Evolutionary conservation across 2,888 invertebrate genomes (phyloP), one percentile per base, ranked within the genome.

Genomic region (Conchocele bisecta): DNA sequence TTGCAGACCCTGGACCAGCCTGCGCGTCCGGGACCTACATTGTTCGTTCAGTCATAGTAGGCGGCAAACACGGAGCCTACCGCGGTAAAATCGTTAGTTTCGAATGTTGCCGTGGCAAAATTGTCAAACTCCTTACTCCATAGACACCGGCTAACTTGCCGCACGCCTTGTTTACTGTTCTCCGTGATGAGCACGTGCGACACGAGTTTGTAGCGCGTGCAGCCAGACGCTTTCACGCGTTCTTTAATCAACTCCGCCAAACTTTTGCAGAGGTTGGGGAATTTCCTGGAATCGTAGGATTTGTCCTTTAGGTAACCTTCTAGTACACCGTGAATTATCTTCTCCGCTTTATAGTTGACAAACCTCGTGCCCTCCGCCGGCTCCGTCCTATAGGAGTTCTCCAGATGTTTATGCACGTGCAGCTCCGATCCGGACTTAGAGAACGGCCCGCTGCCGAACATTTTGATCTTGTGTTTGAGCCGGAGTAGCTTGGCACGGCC

Each of bases 181-280:
- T 87, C 83, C 24, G 82, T 48, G 13, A 86, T 81, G 48, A 82
- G 75, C 35, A 87, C 86, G 50, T 81, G 76, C 6, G 85, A 69
- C 7, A 86, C 67, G 15, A 86, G 59, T 65, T 86, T 86, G 76
- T 84, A 84, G 24, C 84, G 72, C 50, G 77, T 73, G 29, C 82
- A 59, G 22, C 84, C 86, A 4, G 81, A 74, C 6, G 64, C 53
- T 64, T 86, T 87, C 6, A 86, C 78, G 6, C 86, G 41, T 35
- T 87, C 86, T 53, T 86, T 83, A 26, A 87, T 83, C 24, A 86
- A 70, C 39, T 87, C 86, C 7, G 85, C 75, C 70, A 87, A 54
- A 37, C 81, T 82, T 77, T 83, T 84, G 59, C 80, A 82, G 39
- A 87, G 65, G 11, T 69, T 70, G 7, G 85, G 83, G 59, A 83